Percentiles rank a stretch among this genome's conserved stretches.
These are phyloP conservation scores for Spheniscus humboldti DNA, from an alignment of 2,797 vertebrate genomes.

Conservation along the genomic window DNA sequence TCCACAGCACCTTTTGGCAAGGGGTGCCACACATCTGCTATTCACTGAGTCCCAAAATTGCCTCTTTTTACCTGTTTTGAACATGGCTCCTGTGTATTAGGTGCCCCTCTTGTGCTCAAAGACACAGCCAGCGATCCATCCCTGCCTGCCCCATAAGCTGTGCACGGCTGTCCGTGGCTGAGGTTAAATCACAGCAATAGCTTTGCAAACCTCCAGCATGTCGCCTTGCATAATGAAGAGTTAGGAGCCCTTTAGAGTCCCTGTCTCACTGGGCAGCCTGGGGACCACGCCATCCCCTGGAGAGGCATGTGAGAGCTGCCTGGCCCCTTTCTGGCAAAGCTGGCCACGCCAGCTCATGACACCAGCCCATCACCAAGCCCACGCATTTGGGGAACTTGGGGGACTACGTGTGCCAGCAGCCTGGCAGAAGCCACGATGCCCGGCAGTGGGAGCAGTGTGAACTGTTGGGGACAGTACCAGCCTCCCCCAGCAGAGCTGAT, in stretches of 20 bases:
- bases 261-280: not conserved
- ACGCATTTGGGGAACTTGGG: not conserved
- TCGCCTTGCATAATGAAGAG: not conserved
- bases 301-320: not conserved
- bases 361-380: rapidly evolving
- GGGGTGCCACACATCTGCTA: not conserved
- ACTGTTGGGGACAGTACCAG: not conserved
- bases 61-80: not conserved
- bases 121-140: not conserved
- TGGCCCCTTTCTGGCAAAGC: not conserved
- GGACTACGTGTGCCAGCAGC: not conserved
- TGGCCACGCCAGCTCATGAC: not conserved
- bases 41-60: not conserved
- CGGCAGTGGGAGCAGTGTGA: not conserved
- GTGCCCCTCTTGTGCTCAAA: not conserved
- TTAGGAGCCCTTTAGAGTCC: not conserved
- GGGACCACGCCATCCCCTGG: rapidly evolving
- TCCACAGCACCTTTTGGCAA: not conserved
- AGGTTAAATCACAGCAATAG: too few species aligned
- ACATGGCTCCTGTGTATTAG: not conserved
- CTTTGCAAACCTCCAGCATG: not conserved
- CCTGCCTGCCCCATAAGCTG: not conserved
- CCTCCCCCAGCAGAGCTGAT: not conserved
- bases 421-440: not conserved
- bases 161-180: too few species aligned